Evolutionary conservation across 2,888 invertebrate species (phyloP).

Genomic region (Perdita meconis): DNA sequence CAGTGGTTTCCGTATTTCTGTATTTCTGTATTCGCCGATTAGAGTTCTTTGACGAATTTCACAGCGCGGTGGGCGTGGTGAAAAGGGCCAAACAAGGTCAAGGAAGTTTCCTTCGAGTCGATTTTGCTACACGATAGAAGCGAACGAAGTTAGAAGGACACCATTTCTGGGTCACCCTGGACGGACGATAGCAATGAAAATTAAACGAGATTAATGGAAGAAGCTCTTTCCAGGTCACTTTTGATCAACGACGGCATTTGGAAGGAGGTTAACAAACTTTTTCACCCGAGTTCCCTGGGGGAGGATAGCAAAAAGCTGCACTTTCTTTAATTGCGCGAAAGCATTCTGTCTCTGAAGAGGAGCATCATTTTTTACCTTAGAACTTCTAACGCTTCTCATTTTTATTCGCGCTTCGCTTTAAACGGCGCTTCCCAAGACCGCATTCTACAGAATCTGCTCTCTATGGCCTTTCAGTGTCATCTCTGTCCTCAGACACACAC

Average conservation of each 20-base stretch:
- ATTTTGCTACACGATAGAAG: background rate
- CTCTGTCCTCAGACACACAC: background rate
- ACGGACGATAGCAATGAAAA: conserved; percentile 19
- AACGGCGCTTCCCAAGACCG: background rate
- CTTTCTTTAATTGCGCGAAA: background rate
- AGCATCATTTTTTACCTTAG: conserved; percentile 2
- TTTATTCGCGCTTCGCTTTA: background rate
- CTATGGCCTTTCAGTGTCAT: background rate
- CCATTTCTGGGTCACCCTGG: conserved; percentile 16
- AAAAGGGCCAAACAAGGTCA: conserved; percentile 23
- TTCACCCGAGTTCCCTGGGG: background rate
- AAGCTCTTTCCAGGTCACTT: conserved; percentile 31
- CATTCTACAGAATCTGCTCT: background rate
- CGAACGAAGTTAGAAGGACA: background rate
- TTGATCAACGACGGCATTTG: conserved; percentile 19
- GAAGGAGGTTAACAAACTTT: conserved; percentile 17
- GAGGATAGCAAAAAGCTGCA: background rate
- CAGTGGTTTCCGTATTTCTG: no score
- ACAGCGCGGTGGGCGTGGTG: conserved; percentile 4
- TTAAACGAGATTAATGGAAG: conserved; percentile 36
- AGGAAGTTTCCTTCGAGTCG: conserved; percentile 23
- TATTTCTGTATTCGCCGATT: no score
- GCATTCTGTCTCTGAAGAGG: conserved; percentile 3
- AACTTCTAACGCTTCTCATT: background rate
- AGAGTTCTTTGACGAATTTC: conserved; percentile 1